Conservation (phyloP, 1,140 invertebrate species). For the Dryas iulia region DNA sequence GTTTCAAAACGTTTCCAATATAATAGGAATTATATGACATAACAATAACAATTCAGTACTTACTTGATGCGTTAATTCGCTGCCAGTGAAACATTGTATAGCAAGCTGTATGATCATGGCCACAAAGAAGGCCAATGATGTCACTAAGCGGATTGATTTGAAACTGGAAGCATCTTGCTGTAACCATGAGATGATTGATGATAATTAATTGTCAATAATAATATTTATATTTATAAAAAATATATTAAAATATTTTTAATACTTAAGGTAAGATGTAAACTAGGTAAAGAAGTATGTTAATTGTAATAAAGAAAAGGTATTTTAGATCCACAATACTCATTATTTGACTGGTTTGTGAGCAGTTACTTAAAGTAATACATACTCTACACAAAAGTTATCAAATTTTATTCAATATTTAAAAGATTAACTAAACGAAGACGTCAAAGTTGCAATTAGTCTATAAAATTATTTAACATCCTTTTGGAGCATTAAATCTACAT, state of each 20-base stretch:
- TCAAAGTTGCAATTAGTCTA: neutral
- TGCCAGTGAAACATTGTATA: slow-evolving; percentile 68
- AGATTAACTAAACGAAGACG: neutral
- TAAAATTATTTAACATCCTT: neutral
- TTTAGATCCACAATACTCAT: no score
- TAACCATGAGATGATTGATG: slow-evolving; percentile 23
- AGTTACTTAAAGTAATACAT: no score
- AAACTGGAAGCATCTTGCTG: slow-evolving; percentile 74
- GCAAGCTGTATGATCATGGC: slow-evolving; percentile 71
- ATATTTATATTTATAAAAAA: neutral
- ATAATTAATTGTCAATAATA: slow-evolving; percentile 1
- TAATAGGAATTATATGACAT: no score
- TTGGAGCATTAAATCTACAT: neutral
- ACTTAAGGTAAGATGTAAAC: no score
- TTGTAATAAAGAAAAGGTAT: no score
- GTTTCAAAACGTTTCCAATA: neutral
- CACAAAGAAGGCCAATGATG: slow-evolving; percentile 66
- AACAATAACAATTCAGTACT: slow-evolving; percentile 15
- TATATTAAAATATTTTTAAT: no score
- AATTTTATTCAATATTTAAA: no score
- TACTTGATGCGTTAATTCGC: slow-evolving; percentile 65
- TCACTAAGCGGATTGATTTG: slow-evolving; percentile 62
- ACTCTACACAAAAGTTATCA: no score
- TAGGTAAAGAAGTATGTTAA: no score
- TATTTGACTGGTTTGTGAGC: no score